Base-by-base conservation (phyloP, 2,888 invertebrate genomes). In the Amiota communis region DNA sequence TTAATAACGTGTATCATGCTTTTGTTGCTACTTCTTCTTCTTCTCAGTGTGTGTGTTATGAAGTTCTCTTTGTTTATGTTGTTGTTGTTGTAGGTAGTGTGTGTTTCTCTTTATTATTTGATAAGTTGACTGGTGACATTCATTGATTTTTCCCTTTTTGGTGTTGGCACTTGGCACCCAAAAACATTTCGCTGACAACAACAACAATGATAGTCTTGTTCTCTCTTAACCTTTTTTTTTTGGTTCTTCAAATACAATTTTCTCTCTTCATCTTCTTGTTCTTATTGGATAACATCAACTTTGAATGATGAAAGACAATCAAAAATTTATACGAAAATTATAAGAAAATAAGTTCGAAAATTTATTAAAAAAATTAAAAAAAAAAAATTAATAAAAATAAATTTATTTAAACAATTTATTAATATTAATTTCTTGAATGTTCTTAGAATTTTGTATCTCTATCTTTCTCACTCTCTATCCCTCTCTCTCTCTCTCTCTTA, bases 331-430 rank as follows among this genome's bases (percentile, higher is more conserved):
- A n/a, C 51, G 49, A 49, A 49, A 49, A 12, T 61, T 15, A 69
- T 17, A 36, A 23, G 15, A 59, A 36, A 46, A 68, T 15, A 8
- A 47, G 61, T 63, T 47, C 20, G 12, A 70, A 63, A 57, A 49
- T 15, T 48, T 72, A 59, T 8, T 53, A 17, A 49, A 59, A 47
- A 46, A 47, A 56, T n/a, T n/a, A 46, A 47, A 12, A 46, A 61
- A 72, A 46, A 17, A 15, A 56, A 53, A 63, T 65, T 23, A 59
- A 48, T 23, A 72, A 72, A 48, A 69, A 69, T 53, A 56, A 46
- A 63, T 13, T n/a, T 13, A 63, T 17, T 13, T 36, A 46, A 59
- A 23, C 15, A 20, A 61, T 15, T 61, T 61, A 10, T 61, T 61
- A 20, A 20, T n/a, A n/a, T 23, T 61, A 20, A 36, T 11, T 63